Evolutionary conservation across 2,888 invertebrate genomes (phyloP), one percentile per base, ranked within the genome.

Genomic region (Pilophorus perplexus): DNA sequence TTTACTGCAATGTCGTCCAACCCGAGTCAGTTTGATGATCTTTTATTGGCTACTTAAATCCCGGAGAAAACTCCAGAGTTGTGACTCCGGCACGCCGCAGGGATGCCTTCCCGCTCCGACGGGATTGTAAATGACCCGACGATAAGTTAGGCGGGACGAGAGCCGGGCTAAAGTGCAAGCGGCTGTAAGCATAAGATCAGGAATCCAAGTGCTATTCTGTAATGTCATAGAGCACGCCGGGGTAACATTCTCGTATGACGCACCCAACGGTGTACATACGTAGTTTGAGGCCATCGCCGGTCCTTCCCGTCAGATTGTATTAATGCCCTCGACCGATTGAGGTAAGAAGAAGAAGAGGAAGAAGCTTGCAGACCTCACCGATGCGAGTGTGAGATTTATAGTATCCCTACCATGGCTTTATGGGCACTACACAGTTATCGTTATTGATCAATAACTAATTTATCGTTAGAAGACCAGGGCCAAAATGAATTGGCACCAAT

Each of bases 1-100:
- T n/a, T n/a, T n/a, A n/a, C n/a, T n/a, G n/a, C n/a, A n/a, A n/a
- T n/a, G n/a, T n/a, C n/a, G n/a, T n/a, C n/a, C n/a, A n/a, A n/a
- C n/a, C n/a, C n/a, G n/a, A n/a, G n/a, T n/a, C n/a, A n/a, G 52
- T 52, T 52, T 52, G 52, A 52, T 52, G 52, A 52, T 52, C 52
- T 52, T 52, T 52, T 52, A 52, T 52, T 25, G 52, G 22, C 46
- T 46, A 46, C 46, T 46, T 46, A 46, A 46, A 46, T 22, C 46
- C 23, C 44, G 46, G 25, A 46, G 14, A 14, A 14, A 42, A 40
- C n/a, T n/a, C n/a, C n/a, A n/a, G n/a, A n/a, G n/a, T n/a, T n/a
- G n/a, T n/a, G n/a, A n/a, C n/a, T n/a, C n/a, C n/a, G n/a, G n/a
- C n/a, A 18, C 6, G 33, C 33, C 33, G 33, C 33, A 25, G 28